phyloP scores from a whole-genome alignment of 2,797 vertebrate genomes.

The Xyrichtys novacula region DNA sequence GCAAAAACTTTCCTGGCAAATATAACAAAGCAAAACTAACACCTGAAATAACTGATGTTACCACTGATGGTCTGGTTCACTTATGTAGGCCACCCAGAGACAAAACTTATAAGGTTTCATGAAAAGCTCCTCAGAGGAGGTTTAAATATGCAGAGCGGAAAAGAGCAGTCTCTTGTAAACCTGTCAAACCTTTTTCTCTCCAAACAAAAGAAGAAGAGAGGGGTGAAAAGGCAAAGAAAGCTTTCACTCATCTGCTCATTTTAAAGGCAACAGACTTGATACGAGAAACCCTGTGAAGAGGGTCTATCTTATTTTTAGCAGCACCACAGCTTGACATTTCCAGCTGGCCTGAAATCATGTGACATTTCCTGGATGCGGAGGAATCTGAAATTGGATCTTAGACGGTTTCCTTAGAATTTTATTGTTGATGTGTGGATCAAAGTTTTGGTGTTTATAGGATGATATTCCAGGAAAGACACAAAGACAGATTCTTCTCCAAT shows the following conservation, averaged over 20 bases:
- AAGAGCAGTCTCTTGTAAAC: not conserved
- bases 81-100: not conserved
- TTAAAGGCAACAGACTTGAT: not conserved
- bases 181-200: not conserved
- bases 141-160: conserved; percentile 6
- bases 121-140: not conserved
- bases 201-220: not conserved
- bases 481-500: conserved; percentile 7
- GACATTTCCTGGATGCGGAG: conserved; percentile 51
- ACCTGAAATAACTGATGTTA: not conserved
- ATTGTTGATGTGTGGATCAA: conserved; percentile 19
- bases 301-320: conserved; percentile 27
- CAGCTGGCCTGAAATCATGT: conserved; percentile 44
- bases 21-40: no score
- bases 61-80: not conserved
- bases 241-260: not conserved
- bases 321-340: conserved; percentile 52
- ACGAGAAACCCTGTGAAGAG: not conserved
- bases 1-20: no score
- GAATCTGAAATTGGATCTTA: conserved; percentile 18
- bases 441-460: conserved; percentile 3
- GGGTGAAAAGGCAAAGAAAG: not conserved
- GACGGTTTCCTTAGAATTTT: conserved; percentile 25
- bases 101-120: not conserved
- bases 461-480: not conserved